Percentiles rank a stretch among this genome's conserved stretches.
These are phyloP conservation scores for Apodemia mormo DNA, from an alignment of 2,888 invertebrate species.

Conservation along the genomic window DNA sequence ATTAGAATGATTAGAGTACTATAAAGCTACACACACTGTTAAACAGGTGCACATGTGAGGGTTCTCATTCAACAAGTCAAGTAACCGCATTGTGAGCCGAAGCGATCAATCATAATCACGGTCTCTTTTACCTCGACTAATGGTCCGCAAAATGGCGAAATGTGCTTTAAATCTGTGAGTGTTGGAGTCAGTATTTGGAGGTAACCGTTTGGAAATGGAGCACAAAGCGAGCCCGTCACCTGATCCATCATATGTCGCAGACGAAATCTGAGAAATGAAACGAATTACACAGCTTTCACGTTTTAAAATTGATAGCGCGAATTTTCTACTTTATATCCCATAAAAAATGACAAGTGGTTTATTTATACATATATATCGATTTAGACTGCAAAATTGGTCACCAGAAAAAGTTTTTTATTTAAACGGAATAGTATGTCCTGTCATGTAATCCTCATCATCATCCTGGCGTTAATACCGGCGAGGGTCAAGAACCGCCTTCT, in stretches of 20 bases:
- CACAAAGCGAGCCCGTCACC: constrained; percentile 61
- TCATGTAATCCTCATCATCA: too few relatives aligned
- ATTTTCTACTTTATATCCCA: background rate
- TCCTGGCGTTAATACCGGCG: too few relatives aligned
- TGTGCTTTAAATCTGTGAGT: constrained; percentile 78
- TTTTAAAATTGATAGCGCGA: background rate
- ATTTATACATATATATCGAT: too few relatives aligned
- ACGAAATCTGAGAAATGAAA: constrained; percentile 21
- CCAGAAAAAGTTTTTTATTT: too few relatives aligned
- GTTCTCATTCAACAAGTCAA: constrained; percentile 73
- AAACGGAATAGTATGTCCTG: too few relatives aligned
- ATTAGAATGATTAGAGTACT: constrained; percentile 21
- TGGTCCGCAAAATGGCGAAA: constrained; percentile 76
- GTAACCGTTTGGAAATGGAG: constrained; percentile 73
- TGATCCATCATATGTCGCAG: constrained; percentile 74
- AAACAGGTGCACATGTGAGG: constrained; percentile 64
- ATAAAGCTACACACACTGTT: constrained; percentile 59
- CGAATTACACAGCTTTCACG: constrained; percentile 1
- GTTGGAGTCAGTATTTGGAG: constrained; percentile 65
- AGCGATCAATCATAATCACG: constrained; percentile 79
- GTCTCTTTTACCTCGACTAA: constrained; percentile 79
- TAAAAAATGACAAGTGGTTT: too few relatives aligned
- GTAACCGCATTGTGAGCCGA: constrained; percentile 60
- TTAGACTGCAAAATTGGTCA: too few relatives aligned
- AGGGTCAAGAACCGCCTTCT: too few relatives aligned